Conservation (phyloP, 2,113 vertebrate species). For the Centrocercus urophasianus region DNA sequence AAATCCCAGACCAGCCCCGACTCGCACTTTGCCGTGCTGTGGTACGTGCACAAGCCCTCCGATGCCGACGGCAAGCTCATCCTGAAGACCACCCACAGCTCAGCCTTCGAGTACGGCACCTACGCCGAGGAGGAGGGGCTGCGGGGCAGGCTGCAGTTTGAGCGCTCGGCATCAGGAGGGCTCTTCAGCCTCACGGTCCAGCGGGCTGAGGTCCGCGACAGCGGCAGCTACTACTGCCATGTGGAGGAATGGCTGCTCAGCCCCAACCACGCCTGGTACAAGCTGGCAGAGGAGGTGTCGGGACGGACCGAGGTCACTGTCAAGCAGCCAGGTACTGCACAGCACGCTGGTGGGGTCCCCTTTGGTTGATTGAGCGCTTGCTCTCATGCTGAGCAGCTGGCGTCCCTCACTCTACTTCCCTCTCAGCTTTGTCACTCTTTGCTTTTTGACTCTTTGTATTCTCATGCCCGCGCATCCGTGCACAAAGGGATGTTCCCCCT, state of each 20-base stretch:
- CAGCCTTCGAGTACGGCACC: conserved; percentile 89
- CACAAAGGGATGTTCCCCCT: rapidly evolving
- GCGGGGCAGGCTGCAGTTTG: conserved; percentile 89
- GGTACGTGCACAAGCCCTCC: conserved; percentile 88
- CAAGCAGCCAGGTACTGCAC: conserved; percentile 85
- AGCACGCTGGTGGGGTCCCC: rapidly evolving
- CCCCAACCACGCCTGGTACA: conserved; percentile 86
- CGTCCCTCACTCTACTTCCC: neutral
- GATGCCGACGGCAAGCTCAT: conserved; percentile 90
- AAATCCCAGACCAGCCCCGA: conserved; percentile 89
- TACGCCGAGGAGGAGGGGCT: conserved; percentile 92
- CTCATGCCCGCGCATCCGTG: rapidly evolving
- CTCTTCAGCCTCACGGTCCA: conserved; percentile 92
- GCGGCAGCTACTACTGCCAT: conserved; percentile 94
- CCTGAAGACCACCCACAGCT: conserved; percentile 89
- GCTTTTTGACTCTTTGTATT: neutral
- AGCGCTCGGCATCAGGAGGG: conserved; percentile 84
- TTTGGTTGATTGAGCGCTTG: rapidly evolving
- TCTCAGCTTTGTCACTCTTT: neutral
- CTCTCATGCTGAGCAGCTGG: rapidly evolving
- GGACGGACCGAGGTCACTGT: conserved; percentile 89
- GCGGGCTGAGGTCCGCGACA: conserved; percentile 89
- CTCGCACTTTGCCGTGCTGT: conserved; percentile 91
- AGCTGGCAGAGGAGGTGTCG: conserved; percentile 82
- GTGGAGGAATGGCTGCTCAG: conserved; percentile 90